These are phyloP conservation scores for Coccyzus lansbergi DNA, from an alignment of 2,797 vertebrate genomes.

Conservation along the genomic window DNA sequence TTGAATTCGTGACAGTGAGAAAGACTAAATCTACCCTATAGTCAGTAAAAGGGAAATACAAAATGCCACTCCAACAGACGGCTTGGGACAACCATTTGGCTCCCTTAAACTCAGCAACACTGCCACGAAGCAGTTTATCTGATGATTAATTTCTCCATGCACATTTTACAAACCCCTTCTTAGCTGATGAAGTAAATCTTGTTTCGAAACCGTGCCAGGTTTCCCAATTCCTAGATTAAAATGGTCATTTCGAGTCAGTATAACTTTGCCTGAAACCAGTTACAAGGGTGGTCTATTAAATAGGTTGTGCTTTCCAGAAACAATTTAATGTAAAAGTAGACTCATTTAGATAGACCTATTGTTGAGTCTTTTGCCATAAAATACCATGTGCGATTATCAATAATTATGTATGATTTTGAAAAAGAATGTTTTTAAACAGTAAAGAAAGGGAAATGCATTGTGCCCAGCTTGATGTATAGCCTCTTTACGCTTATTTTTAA, in stretches of 20 bases:
- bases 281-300: neutral
- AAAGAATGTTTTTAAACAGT: neutral
- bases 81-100: fast-evolving
- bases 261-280: neutral
- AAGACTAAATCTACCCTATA: neutral
- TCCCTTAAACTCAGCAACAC: neutral
- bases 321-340: neutral
- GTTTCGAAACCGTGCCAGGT: neutral
- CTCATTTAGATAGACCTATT: neutral
- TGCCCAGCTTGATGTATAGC: neutral
- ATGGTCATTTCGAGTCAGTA: neutral
- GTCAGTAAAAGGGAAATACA: neutral
- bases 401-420: neutral
- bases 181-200: neutral
- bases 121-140: neutral
- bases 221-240: neutral
- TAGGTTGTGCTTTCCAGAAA: neutral
- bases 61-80: neutral
- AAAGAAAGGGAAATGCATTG: neutral
- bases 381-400: neutral
- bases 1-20: neutral
- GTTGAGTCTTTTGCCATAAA: neutral
- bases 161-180: neutral
- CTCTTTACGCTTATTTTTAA: neutral
- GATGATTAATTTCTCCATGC: neutral